Evolutionary conservation across 2,797 vertebrate species (phyloP).

Genomic region (Columba guinea): DNA sequence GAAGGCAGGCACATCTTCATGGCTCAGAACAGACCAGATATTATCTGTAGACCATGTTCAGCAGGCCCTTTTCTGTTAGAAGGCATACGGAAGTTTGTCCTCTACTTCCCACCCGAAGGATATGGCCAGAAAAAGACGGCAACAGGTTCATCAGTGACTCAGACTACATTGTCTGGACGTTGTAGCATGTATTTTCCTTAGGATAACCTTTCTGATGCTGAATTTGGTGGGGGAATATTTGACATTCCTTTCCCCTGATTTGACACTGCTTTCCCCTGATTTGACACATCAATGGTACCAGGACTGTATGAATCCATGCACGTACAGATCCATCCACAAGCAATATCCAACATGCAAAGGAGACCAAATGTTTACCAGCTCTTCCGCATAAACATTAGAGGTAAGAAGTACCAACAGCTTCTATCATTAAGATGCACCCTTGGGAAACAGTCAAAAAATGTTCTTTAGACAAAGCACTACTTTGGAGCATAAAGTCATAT

Average conservation of each 20-base stretch:
- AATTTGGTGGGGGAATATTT: neutral
- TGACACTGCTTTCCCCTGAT: neutral
- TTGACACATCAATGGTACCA: neutral
- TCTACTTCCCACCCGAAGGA: neutral
- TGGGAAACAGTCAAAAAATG: neutral
- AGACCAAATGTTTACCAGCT: neutral
- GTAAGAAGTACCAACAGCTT: neutral
- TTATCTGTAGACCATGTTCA: neutral
- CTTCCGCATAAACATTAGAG: neutral
- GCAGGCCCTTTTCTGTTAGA: neutral
- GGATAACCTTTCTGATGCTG: neutral
- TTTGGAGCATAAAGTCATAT: neutral
- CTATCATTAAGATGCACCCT: neutral
- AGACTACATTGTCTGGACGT: neutral
- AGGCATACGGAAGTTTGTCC: neutral
- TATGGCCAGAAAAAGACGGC: neutral
- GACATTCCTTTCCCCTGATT: neutral
- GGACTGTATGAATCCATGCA: neutral
- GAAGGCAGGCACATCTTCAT: neutral
- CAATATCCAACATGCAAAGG: neutral
- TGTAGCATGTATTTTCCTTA: neutral
- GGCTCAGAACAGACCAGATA: neutral
- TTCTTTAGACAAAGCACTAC: neutral
- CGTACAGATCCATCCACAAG: neutral
- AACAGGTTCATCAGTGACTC: neutral